Evolutionary conservation across 2,888 invertebrate species (phyloP).

Genomic region (Tipula confusa): DNA sequence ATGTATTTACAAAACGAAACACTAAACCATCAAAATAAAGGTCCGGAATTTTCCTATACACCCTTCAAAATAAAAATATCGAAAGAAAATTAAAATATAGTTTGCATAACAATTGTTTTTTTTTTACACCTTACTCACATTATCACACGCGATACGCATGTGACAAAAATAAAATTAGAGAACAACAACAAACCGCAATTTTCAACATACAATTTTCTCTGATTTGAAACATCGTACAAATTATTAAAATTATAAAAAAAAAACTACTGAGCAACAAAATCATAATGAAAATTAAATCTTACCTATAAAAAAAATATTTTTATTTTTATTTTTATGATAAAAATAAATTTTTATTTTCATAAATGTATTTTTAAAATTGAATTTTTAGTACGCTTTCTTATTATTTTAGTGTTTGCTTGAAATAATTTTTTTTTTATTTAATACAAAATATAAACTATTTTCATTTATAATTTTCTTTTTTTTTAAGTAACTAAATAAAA

Average conservation of each 20-base stretch:
- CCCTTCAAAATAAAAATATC: background rate
- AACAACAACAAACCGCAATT: background rate
- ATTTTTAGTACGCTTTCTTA: background rate
- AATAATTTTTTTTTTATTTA: background rate
- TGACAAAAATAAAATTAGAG: background rate
- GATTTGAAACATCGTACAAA: background rate
- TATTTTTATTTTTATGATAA: background rate
- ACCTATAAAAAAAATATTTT: conserved; percentile 25
- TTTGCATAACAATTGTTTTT: conserved; percentile 14
- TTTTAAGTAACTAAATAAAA: background rate
- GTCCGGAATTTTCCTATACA: background rate
- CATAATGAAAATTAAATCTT: background rate
- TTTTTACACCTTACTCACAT: background rate
- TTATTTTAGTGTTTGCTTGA: background rate
- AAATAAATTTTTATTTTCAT: conserved; percentile 12
- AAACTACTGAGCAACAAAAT: conserved; percentile 8
- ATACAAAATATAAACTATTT: background rate
- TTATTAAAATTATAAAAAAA: background rate
- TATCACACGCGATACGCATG: background rate
- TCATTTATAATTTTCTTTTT: background rate
- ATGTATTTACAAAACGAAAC: background rate
- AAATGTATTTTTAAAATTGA: conserved; percentile 1
- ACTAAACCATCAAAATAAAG: background rate
- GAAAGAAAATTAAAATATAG: background rate
- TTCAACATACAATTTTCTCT: background rate